A percentile compares a stretch with the other conserved stretches of the same genome.
These are phyloP conservation scores for Protomyctophum bolini DNA, from an alignment of 2,113 vertebrate species.

Conservation along the genomic window DNA sequence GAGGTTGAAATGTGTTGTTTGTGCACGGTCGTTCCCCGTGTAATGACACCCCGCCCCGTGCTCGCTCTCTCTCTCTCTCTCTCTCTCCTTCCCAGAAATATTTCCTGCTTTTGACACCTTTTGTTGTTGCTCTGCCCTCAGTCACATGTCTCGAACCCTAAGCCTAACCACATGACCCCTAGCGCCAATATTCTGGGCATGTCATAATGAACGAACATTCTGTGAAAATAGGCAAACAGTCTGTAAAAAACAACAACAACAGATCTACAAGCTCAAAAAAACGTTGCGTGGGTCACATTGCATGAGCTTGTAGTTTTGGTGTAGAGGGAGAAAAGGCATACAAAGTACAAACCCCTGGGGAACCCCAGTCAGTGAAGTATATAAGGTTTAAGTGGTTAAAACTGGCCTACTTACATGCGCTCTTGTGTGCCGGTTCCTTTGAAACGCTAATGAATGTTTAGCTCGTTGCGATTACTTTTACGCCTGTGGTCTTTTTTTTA, in stretches of 20 bases:
- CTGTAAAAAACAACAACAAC: too few relatives aligned
- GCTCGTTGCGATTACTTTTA: not conserved
- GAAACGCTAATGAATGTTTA: not conserved
- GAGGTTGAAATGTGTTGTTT: constrained; percentile 38
- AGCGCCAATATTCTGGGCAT: too few relatives aligned
- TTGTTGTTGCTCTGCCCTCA: constrained; percentile 1
- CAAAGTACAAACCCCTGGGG: too few relatives aligned
- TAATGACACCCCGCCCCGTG: constrained; percentile 9
- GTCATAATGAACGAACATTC: too few relatives aligned
- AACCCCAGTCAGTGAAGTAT: too few relatives aligned
- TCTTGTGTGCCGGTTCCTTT: not conserved
- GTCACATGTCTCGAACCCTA: too few relatives aligned
- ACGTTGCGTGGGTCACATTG: too few relatives aligned
- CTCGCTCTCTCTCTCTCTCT: not conserved
- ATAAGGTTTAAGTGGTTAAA: not conserved
- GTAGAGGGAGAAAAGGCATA: too few relatives aligned
- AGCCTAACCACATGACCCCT: too few relatives aligned
- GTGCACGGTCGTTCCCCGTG: constrained; percentile 26
- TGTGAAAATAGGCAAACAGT: too few relatives aligned
- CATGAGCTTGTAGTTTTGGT: too few relatives aligned
- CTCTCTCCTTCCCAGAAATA: constrained; percentile 12
- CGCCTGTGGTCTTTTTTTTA: not conserved
- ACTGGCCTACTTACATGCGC: not conserved
- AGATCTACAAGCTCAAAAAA: too few relatives aligned
- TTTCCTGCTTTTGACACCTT: constrained; percentile 10